Evolutionary conservation across 1,140 invertebrate genomes (phyloP).

Genomic region (Pygmarrhopalites habei): DNA sequence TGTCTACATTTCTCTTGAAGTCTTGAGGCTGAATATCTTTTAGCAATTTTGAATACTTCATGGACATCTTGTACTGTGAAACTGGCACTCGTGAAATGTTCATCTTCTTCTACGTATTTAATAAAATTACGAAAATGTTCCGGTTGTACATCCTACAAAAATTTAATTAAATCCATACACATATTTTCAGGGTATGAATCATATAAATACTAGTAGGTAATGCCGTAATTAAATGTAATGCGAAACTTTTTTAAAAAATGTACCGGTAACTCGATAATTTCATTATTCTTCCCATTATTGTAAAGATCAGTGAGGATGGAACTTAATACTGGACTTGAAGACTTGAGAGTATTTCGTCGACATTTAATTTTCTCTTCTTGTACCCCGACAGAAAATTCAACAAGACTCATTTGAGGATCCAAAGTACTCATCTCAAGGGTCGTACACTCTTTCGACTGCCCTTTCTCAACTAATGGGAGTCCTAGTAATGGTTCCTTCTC

Average conservation of each 20-base stretch:
- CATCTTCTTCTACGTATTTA: background rate
- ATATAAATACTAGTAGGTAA: too few species aligned
- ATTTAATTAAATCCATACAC: too few species aligned
- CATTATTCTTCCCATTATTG: background rate
- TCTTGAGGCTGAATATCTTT: background rate
- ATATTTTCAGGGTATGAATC: too few species aligned
- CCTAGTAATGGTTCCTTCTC: too few species aligned
- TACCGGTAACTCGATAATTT: conserved; percentile 3
- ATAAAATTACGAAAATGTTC: conserved; percentile 5
- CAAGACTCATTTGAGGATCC: too few species aligned
- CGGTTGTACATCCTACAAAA: conserved; percentile 6
- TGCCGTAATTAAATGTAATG: too few species aligned
- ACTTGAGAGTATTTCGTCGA: background rate
- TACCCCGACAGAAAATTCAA: background rate
- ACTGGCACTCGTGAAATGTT: background rate
- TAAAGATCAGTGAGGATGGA: background rate
- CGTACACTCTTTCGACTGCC: too few species aligned
- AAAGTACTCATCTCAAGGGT: too few species aligned
- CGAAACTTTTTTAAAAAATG: too few species aligned
- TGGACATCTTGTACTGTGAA: background rate
- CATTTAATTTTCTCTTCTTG: background rate
- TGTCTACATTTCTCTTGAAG: background rate
- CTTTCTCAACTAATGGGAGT: too few species aligned
- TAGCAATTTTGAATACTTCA: conserved; percentile 1
- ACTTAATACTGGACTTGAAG: background rate